Evolutionary conservation across 1,140 invertebrate genomes (phyloP), one percentile per base, ranked within the genome.

Genomic region (Hirudo medicinalis): DNA sequence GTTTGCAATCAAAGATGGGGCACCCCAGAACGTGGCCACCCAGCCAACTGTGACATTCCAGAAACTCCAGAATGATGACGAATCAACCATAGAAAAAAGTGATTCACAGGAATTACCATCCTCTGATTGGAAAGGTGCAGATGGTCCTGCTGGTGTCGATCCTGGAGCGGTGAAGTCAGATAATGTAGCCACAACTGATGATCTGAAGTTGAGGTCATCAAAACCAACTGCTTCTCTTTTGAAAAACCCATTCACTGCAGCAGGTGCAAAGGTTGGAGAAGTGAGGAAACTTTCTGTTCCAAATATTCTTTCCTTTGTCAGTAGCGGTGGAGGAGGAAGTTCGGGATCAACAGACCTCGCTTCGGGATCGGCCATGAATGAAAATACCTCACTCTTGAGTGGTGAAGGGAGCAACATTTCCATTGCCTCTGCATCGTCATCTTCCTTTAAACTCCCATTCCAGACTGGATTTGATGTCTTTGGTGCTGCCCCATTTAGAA

Each of bases 401-500:
- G 57, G 57, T 20, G 29, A 49, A 63, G 22, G 29, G 29, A 63
- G 19, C 57, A 63, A 63, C 57, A n/a, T 63, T 32, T 15, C 29
- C 57, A 63, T 19, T 32, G 29, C 57, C 22, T 8, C 57, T n/a
- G 9, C 57, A 13, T 63, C 57, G 0, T 63, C 57, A 6, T 63
- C 57, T 2, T 25, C 57, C 8, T 63, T 63, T 32, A 63, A 63
- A 29, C 43, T 55, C 40, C 53, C 70, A 5, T 29, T 71, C 54
- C 71, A 71, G 36, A 3, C 29, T 15, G 27, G 57, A n/a, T 66
- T 66, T 29, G 81, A 82, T 76, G 77, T 81, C 15, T 82, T 82
- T 75, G 76, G 78, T 70, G 76, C 81, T 73, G 81, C 81, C 53
- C 80, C 81, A 40, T 82, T 82, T 71, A 78, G 76, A 71, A 76